Evolutionary conservation across 2,888 invertebrate genomes (phyloP), one percentile per base, ranked within the genome.

Genomic region (Cheilosia grossa): DNA sequence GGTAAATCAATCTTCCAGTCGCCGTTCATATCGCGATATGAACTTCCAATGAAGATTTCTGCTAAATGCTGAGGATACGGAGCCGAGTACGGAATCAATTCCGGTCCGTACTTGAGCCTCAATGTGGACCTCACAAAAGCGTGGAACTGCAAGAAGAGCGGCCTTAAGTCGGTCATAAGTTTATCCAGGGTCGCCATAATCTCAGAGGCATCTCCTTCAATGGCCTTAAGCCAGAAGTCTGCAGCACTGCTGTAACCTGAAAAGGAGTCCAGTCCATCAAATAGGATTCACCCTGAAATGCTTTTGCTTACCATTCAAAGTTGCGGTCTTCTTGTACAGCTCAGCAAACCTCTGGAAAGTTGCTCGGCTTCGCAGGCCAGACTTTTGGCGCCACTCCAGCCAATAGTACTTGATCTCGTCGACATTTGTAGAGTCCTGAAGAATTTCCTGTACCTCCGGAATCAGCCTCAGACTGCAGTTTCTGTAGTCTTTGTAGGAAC

Each of bases 401-500:
- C 91, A 91, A 75, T 91, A 91, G 47, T 90, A 90, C 56, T 90
- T 89, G 27, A 91, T 89, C 77, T 91, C 91, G 2, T 88, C 87
- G 0, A 89, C 87, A 87, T 91, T 85, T 3, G 74, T 79, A 15
- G 90, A 89, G 0, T 80, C 75, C 40, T 90, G 90, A 15, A 91
- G 75, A 59, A 90, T 88, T 4, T 87, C 80, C 86, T 91, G 91
- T 2, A 91, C 90, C 15, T 91, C 89, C 2, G 96, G 96, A 90
- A 96, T 96, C 33, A 97, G 92, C 10, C 93, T 90, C 17, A 96
- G 91, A 88, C 95, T 94, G 88, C 96, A 96, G 87, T 94, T 94
- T 0, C 89, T 90, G 0, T 90, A 89, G 80, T 96, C 93, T 27
- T 93, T 93, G 88, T 92, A 96, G 4, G 94, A 94, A 88, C 97